Conservation (phyloP, 1,140 invertebrate species). For the Lasioglossum albipes region DNA sequence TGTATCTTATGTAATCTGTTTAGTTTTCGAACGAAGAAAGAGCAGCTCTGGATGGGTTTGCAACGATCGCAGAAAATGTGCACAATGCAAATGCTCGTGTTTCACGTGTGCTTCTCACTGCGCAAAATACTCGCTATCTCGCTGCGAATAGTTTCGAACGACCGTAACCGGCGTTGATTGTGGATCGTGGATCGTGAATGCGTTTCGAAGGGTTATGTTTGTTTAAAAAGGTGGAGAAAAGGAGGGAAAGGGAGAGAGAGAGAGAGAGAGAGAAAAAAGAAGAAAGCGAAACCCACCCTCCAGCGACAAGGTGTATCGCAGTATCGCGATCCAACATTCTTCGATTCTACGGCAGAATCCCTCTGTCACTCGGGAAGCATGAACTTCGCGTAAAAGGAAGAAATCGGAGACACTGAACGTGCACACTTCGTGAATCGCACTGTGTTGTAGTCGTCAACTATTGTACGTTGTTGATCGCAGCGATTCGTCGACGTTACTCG, state of each 20-base stretch:
- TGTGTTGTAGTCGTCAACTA: background rate
- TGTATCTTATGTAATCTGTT: background rate
- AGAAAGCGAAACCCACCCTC: conserved; percentile 85
- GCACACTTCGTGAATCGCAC: background rate
- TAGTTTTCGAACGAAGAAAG: background rate
- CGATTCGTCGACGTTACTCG: background rate
- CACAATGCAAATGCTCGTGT: background rate
- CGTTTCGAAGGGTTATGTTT: background rate
- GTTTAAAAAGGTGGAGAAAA: background rate
- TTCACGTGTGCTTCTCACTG: background rate
- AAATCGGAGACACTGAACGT: conserved; percentile 12
- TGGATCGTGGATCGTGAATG: background rate
- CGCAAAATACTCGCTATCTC: background rate
- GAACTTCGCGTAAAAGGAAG: conserved; percentile 36
- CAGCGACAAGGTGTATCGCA: conserved; percentile 91
- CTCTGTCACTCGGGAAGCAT: conserved; percentile 44
- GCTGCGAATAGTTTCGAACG: background rate
- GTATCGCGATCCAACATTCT: conserved; percentile 89
- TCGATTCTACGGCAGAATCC: conserved; percentile 19
- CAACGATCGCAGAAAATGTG: too few relatives aligned
- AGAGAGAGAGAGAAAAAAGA: background rate
- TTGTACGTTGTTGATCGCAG: too few relatives aligned
- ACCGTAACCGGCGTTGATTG: background rate
- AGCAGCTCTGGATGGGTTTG: background rate
- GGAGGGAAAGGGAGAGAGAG: background rate